These are phyloP conservation scores for Falcunculus frontatus DNA, from an alignment of 2,113 vertebrate species.

Conservation along the genomic window DNA sequence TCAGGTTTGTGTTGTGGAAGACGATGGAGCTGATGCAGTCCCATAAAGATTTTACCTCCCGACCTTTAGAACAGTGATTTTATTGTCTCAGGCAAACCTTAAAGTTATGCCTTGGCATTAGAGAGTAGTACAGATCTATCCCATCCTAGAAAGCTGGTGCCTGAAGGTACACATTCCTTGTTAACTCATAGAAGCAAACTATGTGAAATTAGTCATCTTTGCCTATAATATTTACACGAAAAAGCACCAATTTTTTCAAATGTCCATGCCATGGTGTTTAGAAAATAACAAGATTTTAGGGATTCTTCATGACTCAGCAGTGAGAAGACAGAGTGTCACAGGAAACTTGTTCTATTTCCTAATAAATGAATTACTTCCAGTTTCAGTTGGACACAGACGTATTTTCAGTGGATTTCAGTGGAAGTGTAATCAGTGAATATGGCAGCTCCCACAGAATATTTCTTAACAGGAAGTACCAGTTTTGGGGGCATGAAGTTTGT, in stretches of 20 bases:
- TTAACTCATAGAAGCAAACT: not conserved
- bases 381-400: not conserved
- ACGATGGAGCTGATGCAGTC: not conserved
- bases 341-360: not conserved
- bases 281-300: not conserved
- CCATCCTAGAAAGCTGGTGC: not conserved
- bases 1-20: not conserved
- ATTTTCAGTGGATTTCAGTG: not conserved
- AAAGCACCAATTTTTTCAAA: not conserved
- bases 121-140: not conserved
- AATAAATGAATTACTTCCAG: not conserved
- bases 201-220: not conserved
- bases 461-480: not conserved
- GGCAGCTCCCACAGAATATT: not conserved
- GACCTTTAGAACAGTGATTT: not conserved
- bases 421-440: not conserved
- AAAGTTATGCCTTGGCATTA: not conserved
- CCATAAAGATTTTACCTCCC: not conserved
- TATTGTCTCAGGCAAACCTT: not conserved
- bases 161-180: not conserved
- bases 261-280: rapidly evolving
- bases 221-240: not conserved
- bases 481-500: not conserved
- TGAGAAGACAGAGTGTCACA: not conserved
- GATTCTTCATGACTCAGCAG: not conserved